Conservation (phyloP, 2,797 vertebrate genomes). For the Hypotaenidia philippensis region DNA sequence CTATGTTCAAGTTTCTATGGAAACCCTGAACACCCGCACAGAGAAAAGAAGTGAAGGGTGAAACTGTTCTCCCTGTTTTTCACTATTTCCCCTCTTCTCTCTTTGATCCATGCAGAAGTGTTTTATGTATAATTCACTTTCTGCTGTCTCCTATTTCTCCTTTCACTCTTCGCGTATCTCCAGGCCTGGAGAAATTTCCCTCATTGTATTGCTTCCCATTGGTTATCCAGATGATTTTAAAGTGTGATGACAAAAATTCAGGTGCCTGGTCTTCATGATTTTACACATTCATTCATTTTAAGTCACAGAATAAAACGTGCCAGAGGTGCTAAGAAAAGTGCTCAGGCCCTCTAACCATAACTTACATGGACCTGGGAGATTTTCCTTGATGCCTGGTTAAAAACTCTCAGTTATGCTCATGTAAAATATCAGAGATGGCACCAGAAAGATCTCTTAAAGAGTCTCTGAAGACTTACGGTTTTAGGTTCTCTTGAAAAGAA, state of each 20-base stretch:
- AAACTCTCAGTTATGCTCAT: background rate
- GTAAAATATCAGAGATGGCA: background rate
- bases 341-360: background rate
- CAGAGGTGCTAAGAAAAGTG: background rate
- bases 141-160: background rate
- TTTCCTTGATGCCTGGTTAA: background rate
- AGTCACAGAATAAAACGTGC: background rate
- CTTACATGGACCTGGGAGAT: background rate
- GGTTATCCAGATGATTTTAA: background rate
- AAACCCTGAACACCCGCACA: conserved; percentile 20
- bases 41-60: background rate
- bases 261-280: background rate
- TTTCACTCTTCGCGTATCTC: background rate
- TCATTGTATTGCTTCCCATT: background rate
- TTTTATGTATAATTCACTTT: conserved; percentile 57
- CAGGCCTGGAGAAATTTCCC: background rate
- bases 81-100: background rate
- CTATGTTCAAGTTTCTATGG: conserved; percentile 46
- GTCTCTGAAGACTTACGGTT: background rate
- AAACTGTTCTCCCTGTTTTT: background rate
- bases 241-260: background rate
- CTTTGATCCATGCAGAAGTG: conserved; percentile 30
- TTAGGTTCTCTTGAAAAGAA: background rate
- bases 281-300: background rate
- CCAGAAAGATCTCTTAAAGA: background rate